Conservation (phyloP, 2,113 vertebrate genomes). For the Nothoprocta perdicaria region DNA sequence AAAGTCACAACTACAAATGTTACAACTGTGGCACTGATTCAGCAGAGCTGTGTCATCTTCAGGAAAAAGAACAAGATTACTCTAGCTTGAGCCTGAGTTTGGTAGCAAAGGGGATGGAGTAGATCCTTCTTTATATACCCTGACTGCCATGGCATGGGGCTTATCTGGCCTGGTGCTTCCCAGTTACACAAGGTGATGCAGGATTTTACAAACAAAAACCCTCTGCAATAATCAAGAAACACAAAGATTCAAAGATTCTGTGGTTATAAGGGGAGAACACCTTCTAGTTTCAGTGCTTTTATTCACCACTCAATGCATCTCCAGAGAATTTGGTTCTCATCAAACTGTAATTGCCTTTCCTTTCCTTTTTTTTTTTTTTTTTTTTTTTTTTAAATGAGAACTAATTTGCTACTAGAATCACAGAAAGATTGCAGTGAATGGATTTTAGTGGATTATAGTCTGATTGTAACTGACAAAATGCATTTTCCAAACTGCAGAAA, state of each 20-base stretch:
- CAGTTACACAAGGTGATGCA: neutral
- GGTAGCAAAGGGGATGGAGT: neutral
- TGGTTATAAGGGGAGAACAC: neutral
- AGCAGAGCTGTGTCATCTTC: fast-evolving
- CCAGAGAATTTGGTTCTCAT: neutral
- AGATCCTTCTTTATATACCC: neutral
- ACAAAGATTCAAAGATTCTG: neutral
- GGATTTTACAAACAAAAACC: neutral
- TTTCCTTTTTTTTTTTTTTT: neutral
- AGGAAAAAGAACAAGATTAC: neutral
- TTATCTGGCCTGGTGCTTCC: neutral
- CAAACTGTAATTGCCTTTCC: neutral
- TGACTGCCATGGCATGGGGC: neutral
- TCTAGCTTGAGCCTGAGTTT: neutral
- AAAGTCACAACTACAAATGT: fast-evolving
- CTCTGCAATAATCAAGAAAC: neutral
- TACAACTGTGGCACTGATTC: neutral
- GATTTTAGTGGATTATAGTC: neutral
- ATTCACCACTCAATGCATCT: neutral
- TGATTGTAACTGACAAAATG: neutral
- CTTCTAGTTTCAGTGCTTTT: neutral
- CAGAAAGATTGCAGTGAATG: neutral
- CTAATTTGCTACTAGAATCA: neutral
- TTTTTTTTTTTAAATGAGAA: neutral
- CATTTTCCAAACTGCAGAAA: neutral